A percentile compares a stretch with the other conserved stretches of the same genome.
phyloP scores from a whole-genome alignment of 2,888 invertebrate species.

The Cephus pulcher region DNA sequence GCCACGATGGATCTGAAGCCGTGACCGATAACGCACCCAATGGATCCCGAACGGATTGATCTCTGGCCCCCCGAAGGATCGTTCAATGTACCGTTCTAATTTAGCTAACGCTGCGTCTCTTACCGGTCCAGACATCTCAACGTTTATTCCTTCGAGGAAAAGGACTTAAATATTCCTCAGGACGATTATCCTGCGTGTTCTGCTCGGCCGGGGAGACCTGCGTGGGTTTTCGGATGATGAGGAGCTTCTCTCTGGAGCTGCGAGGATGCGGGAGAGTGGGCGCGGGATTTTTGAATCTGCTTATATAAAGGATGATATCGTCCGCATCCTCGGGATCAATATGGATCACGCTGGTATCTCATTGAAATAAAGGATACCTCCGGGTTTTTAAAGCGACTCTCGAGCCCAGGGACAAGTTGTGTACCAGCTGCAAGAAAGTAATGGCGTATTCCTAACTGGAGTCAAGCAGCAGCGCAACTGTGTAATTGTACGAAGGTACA shows the following conservation, averaged over 20 bases:
- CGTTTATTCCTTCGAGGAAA: not conserved
- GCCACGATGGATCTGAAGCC: not conserved
- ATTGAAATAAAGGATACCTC: not conserved
- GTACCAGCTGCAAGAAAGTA: not conserved
- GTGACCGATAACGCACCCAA: not conserved
- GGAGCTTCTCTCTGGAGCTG: not conserved
- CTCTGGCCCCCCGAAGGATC: not conserved
- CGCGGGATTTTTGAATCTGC: not conserved
- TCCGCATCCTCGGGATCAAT: not conserved
- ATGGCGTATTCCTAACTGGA: not conserved
- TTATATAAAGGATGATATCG: not conserved
- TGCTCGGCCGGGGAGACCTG: not conserved
- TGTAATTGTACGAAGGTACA: not conserved
- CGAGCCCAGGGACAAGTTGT: not conserved
- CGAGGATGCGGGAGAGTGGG: not conserved
- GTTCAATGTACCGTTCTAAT: not conserved
- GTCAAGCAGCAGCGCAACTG: not conserved
- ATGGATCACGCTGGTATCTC: not conserved
- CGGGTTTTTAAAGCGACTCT: not conserved
- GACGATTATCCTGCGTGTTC: not conserved
- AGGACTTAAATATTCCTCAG: not conserved
- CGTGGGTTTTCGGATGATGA: not conserved
- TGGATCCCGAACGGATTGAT: not conserved
- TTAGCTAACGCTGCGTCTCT: not conserved
- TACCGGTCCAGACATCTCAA: not conserved